Percentiles rank a stretch among this genome's conserved stretches.
phyloP scores from a whole-genome alignment of 2,113 vertebrate genomes.

The Cebidichthys violaceus region DNA sequence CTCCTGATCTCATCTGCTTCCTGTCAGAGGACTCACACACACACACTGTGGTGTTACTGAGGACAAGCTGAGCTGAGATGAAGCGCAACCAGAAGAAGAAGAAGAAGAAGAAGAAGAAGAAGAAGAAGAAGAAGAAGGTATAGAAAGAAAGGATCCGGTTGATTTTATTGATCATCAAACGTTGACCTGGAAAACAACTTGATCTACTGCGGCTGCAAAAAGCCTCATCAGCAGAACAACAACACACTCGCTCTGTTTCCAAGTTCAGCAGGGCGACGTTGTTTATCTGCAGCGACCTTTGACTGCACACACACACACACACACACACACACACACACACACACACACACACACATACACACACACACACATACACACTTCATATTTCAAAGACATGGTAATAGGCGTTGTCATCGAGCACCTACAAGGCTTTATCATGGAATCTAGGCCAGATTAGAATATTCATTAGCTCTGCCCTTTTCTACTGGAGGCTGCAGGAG shows the following conservation, averaged over 20 bases:
- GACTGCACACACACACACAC: constrained; percentile 23
- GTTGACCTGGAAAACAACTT: constrained; percentile 42
- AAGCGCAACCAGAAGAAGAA: neutral
- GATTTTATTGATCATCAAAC: constrained; percentile 59
- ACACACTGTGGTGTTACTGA: neutral
- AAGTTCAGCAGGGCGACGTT: neutral
- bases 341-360: constrained; percentile 1
- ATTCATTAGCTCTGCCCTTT: constrained; percentile 65
- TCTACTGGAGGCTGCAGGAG: constrained; percentile 42
- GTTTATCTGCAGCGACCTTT: constrained; percentile 62
- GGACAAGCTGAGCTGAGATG: neutral
- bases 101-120: neutral
- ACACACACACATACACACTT: constrained; percentile 21
- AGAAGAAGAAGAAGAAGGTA: neutral
- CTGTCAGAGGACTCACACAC: constrained; percentile 8
- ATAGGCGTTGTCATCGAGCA: constrained; percentile 25
- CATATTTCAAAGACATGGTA: constrained; percentile 52
- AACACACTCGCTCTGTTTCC: constrained; percentile 18
- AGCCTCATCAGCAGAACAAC: constrained; percentile 52
- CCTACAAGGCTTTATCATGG: constrained; percentile 31
- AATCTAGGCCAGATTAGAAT: constrained; percentile 69
- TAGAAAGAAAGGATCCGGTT: constrained; percentile 27
- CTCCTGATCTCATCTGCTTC: constrained; percentile 54
- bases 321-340: neutral
- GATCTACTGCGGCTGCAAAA: constrained; percentile 35